Base-by-base conservation (phyloP, 2,113 vertebrate genomes). In the Formicarius rufipectus region DNA sequence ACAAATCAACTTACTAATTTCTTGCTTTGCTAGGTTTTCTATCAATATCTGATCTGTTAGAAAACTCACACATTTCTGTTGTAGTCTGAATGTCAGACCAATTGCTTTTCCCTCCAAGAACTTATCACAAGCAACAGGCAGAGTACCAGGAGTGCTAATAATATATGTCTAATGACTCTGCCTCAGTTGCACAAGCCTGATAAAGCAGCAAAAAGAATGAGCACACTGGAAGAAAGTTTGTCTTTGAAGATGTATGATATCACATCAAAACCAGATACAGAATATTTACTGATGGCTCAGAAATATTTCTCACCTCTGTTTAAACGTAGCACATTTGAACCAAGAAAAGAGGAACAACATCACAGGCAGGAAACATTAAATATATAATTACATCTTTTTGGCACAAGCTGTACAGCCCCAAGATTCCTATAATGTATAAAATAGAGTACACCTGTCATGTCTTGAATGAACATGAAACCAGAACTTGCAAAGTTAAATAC, bases 301-400 rank as follows among this genome's bases (percentile, higher is more conserved):
- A 97, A 98, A 97, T 83, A 78, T 96, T 98, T 98, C 93, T 94
- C 97, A 97, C 95, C 83, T 97, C 83, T 96, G 87, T 88, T 82
- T 93, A 96, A 98, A 97, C 6, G 25, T 92, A 97, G 90, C 60
- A 95, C 81, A 96, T 97, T 87, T 94, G 84, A 96, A 96, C 81
- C 75, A 95, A 97, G 96, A 94, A 95, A 97, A 95, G 66, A 90
- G 20, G 39, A 63, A 90, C 66, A 89, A 77, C 37, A 96, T 97
- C 90, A 97, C 69, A 97, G 90, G 37, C 84, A 97, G 95, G 95
- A 98, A 98, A 97, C 82, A 84, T 96, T 97, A 96, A 96, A 97
- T 97, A 93, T 75, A 82, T 92, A 97, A 96, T 97, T 97, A 89
- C 75, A 68, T 91, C 50, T 87, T 87, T 92, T 97, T 97, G 88